Base-by-base conservation (phyloP, 2,888 invertebrate species). In the Nasonovia ribisnigri region DNA sequence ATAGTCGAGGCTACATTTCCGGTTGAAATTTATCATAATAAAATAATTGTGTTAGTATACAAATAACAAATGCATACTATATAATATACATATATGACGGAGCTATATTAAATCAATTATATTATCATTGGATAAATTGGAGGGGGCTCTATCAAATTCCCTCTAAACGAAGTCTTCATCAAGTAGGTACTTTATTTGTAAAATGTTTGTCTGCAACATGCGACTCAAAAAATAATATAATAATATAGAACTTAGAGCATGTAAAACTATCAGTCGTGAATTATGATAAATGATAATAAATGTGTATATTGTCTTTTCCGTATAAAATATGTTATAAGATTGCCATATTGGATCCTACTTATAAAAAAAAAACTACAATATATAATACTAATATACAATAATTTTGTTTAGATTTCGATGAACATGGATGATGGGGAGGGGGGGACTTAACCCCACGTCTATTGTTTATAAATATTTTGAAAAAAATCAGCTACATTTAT, bases 21-120 rank as follows among this genome's bases (percentile, higher is more conserved):
- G 46, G 46, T 90, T 8, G 60, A 89, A 89, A 57, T 89, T 10
- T 84, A 43, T 43, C 84, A 84, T 84, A 86, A 43, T n/a, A 67
- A 67, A n/a, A 24, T 24, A 51, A 51, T 46, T 67, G 16, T 67
- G 4, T n/a, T n/a, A 77, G 16, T 36, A 77, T 8, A 77, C 13
- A 20, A 20, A 36, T 77, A 77, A 16, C 57, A 60, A 60, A 29
- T 26, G 3, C 20, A 29, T 13, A 43, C 5, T 84, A 43, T 4
- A 26, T 13, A 36, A 5, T n/a, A 6, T n/a, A n/a, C n/a, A 13
- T n/a, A 2, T 26, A 26, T 13, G 26, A 84, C 13, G 4, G 24
- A 84, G 26, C 84, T 84, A 84, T 84, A 43, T 84, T 84, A 43
- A 84, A 43, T 43, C 43, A 1, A 84, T 43, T 36, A 11, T 43